Percentiles rank a stretch among this genome's conserved stretches.
These are phyloP conservation scores for Clarias macrocephalus DNA, from an alignment of 2,113 vertebrate genomes.

Conservation along the genomic window DNA sequence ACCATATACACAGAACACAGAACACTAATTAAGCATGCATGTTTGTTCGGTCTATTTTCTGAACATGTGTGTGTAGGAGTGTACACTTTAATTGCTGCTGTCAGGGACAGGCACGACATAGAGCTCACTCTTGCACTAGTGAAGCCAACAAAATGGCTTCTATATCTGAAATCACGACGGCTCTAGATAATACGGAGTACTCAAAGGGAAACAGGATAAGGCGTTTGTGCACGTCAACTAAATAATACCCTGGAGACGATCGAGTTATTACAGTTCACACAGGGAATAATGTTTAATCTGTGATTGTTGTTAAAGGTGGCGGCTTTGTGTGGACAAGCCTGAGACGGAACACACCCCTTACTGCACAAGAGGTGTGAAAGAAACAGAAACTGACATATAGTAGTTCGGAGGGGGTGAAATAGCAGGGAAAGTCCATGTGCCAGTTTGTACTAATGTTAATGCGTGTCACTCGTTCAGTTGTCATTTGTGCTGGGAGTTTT, in stretches of 20 bases:
- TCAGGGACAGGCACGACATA: slow-evolving; percentile 1
- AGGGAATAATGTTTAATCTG: neutral
- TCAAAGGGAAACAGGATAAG: neutral
- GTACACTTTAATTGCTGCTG: slow-evolving; percentile 10
- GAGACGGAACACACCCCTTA: neutral
- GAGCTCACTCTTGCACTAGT: neutral
- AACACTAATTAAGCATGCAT: neutral
- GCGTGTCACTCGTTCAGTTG: neutral
- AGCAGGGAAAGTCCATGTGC: neutral
- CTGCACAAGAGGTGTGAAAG: slow-evolving; percentile 17
- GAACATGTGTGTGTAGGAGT: neutral
- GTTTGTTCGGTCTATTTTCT: neutral
- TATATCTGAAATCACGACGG: slow-evolving; percentile 2
- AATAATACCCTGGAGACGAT: neutral
- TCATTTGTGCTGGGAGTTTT: neutral
- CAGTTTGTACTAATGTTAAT: neutral
- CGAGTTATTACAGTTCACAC: slow-evolving; percentile 5
- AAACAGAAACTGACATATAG: neutral
- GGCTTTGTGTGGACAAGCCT: slow-evolving; percentile 7
- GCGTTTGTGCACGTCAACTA: neutral
- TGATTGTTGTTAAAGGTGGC: neutral
- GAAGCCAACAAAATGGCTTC: slow-evolving; percentile 30
- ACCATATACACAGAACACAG: neutral
- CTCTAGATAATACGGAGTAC: neutral
- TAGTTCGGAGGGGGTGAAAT: neutral